A percentile compares a stretch with the other conserved stretches of the same genome.
phyloP scores from a whole-genome alignment of 2,113 vertebrate genomes.

The Seriola aureovittata region DNA sequence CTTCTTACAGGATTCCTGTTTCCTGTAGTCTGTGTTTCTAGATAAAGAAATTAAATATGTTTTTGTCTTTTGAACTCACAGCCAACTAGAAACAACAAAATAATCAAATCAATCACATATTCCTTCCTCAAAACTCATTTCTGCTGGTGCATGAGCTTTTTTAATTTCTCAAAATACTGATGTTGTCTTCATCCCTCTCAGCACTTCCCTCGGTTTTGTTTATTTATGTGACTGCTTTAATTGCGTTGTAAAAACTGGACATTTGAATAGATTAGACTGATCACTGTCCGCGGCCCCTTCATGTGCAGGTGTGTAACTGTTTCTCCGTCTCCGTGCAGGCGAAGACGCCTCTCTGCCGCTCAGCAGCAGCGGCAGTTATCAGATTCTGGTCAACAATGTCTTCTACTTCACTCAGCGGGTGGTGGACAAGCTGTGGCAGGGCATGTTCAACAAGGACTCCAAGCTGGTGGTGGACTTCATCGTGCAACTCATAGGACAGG shows the following conservation, averaged over 20 bases:
- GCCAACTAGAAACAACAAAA: too few relatives aligned
- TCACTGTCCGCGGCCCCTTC: not conserved
- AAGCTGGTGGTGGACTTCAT: slow-evolving; percentile 99
- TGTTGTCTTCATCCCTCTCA: too few relatives aligned
- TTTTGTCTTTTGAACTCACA: too few relatives aligned
- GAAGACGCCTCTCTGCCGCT: slow-evolving; percentile 97
- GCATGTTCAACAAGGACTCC: slow-evolving; percentile 99
- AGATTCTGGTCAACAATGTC: slow-evolving; percentile 97
- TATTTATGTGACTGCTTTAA: too few relatives aligned
- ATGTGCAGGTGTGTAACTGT: not conserved
- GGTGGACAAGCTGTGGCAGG: slow-evolving; percentile 99
- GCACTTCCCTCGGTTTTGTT: too few relatives aligned
- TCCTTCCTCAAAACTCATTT: too few relatives aligned
- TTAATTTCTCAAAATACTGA: too few relatives aligned
- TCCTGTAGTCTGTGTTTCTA: not conserved
- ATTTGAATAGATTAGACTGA: too few relatives aligned
- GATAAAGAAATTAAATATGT: not conserved
- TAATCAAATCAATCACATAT: too few relatives aligned
- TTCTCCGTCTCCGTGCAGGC: slow-evolving; percentile 79
- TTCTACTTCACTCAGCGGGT: slow-evolving; percentile 98
- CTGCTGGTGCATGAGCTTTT: too few relatives aligned
- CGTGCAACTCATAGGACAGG: slow-evolving; percentile 98
- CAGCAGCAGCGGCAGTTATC: slow-evolving; percentile 95
- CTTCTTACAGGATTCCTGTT: not conserved
- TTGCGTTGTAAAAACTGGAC: too few relatives aligned